Evolutionary conservation across 2,888 invertebrate species (phyloP), one percentile per base, ranked within the genome.

Genomic region (Xanthia togata): DNA sequence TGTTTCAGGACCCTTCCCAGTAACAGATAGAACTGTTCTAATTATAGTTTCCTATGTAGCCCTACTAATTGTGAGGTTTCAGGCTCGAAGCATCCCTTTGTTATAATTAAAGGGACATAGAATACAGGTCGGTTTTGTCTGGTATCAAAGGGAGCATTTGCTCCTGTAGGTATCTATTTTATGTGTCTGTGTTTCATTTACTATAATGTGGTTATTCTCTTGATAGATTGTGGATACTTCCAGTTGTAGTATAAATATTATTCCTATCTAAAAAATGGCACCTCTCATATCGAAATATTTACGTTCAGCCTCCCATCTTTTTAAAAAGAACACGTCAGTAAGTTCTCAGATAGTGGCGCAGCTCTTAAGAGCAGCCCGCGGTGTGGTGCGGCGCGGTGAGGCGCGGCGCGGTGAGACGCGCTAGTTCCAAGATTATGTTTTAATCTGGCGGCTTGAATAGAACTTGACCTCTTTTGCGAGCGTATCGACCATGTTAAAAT

Each of bases 381-480:
- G 41, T 17, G 23, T 31, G 9, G 41, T 0, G 55, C 6, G 31
- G 14, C 9, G 59, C 9, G 44, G 17, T 0, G n/a, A n/a, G n/a
- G 6, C 6, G n/a, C 17, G 38, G 41, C 1, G 23, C 23, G 11
- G 8, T 6, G 50, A 1, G n/a, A 23, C 26, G 47, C 55, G 11
- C 78, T 68, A 55, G 50, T 71, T 50, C 14, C 65, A 59, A 60
- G 41, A 77, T 83, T 76, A 76, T 68, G 72, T 70, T 78, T 70
- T 76, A 78, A 83, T 84, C 70, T 78, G 47, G 72, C 53, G 50
- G 55, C 68, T 41, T 76, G 70, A 79, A 81, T 75, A 64, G 60
- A 72, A 72, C 76, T 76, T 78, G 84, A 79, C 84, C 82, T 79
- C 64, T 67, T 82, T 79, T 70, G 67, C 50, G 41, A 47, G 57